Evolutionary conservation across 2,797 vertebrate species (phyloP).

Genomic region (Nasua narica): DNA sequence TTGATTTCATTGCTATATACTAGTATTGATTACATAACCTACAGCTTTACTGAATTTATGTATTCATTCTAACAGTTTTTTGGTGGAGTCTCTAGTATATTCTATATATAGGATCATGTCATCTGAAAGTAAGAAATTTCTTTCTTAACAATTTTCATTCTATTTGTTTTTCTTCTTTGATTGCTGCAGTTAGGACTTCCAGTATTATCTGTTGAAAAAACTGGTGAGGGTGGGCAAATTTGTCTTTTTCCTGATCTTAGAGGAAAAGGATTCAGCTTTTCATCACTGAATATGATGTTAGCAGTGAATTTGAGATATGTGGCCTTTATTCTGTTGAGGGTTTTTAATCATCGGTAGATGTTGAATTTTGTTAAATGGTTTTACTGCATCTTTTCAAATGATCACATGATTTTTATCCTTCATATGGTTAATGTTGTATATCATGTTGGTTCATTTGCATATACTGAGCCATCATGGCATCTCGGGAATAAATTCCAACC

Average conservation of each 20-base stretch:
- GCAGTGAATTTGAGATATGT: not conserved
- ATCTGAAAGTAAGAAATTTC: not conserved
- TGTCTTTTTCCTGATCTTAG: not conserved
- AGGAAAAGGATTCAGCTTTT: not conserved
- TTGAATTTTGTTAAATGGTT: not conserved
- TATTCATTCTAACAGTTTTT: not conserved
- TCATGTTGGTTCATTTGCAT: not conserved
- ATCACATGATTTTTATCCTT: not conserved
- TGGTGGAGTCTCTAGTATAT: not conserved
- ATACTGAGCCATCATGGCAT: not conserved
- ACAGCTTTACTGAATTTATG: not conserved
- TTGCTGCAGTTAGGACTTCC: not conserved
- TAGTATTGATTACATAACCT: not conserved
- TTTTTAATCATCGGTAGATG: not conserved
- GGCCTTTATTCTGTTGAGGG: not conserved
- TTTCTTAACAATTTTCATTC: not conserved
- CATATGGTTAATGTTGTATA: not conserved
- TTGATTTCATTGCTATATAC: not conserved
- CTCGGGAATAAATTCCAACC: not conserved
- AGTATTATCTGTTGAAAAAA: not conserved
- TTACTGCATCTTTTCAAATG: not conserved
- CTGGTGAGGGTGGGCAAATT: not conserved
- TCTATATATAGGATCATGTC: not conserved
- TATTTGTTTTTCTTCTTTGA: not conserved
- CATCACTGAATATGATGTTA: not conserved